These are phyloP conservation scores for Drosophila formosana DNA, from an alignment of 2,888 invertebrate genomes.

Conservation along the genomic window DNA sequence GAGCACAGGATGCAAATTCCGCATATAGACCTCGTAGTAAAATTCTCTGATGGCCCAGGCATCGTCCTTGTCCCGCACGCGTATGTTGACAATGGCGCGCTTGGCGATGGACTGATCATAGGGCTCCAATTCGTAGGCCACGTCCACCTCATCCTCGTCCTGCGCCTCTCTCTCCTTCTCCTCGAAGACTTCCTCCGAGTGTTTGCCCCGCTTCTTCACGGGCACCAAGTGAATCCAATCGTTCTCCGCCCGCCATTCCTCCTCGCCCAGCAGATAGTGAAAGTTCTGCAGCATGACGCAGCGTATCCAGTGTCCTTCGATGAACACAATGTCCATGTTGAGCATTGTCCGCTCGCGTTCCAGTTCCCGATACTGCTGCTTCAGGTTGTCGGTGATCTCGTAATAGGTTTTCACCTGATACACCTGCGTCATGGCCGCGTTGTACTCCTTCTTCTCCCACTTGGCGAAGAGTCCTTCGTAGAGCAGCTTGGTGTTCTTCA, in stretches of 20 bases:
- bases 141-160: constrained; percentile 53
- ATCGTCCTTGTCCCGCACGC: constrained; percentile 82
- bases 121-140: constrained; percentile 75
- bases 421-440: constrained; percentile 80
- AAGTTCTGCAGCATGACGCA: constrained; percentile 84
- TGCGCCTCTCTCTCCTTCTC: constrained; percentile 19
- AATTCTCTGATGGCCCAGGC: constrained; percentile 84
- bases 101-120: constrained; percentile 82
- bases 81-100: constrained; percentile 77
- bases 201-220: constrained; percentile 45
- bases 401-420: constrained; percentile 82
- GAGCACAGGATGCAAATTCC: constrained; percentile 78
- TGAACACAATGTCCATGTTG: constrained; percentile 84
- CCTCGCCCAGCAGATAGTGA: constrained; percentile 83
- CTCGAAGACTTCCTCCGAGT: constrained; percentile 43
- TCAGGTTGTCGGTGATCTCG: constrained; percentile 79
- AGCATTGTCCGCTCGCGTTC: constrained; percentile 74
- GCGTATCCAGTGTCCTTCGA: constrained; percentile 83
- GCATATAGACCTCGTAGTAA: constrained; percentile 81
- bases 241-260: constrained; percentile 82
- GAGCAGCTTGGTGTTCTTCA: constrained; percentile 69
- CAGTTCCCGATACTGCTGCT: constrained; percentile 67
- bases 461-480: constrained; percentile 81
- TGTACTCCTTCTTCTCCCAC: constrained; percentile 84
- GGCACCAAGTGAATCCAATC: constrained; percentile 84